A percentile compares a stretch with the other conserved stretches of the same genome.
phyloP scores from a whole-genome alignment of 2,113 vertebrate species.

The Origma solitaria region DNA sequence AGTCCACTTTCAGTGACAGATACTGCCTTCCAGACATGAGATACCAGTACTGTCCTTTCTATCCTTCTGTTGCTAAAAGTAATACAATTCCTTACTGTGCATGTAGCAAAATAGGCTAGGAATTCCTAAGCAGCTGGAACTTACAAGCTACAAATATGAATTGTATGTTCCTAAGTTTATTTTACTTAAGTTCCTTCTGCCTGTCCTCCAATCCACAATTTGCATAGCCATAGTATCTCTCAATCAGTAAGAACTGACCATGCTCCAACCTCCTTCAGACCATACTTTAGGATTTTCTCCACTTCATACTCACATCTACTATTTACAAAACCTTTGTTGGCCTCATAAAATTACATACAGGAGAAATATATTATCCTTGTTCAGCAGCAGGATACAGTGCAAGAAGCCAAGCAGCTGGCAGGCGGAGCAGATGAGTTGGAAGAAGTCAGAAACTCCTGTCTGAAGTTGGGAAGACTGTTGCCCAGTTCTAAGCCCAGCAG shows the following conservation, averaged over 20 bases:
- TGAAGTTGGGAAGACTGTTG: background rate
- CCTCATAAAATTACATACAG: background rate
- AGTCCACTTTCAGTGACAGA: background rate
- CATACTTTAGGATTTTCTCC: background rate
- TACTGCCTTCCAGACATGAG: background rate
- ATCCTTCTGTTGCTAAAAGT: background rate
- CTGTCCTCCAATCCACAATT: background rate
- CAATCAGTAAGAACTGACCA: background rate
- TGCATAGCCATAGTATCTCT: background rate
- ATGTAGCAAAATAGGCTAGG: background rate
- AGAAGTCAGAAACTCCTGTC: background rate
- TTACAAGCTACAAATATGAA: background rate
- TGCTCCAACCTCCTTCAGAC: background rate
- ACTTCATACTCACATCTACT: background rate
- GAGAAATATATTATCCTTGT: background rate
- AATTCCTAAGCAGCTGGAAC: background rate
- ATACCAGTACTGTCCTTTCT: background rate
- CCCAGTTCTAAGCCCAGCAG: background rate
- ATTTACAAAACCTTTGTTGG: background rate
- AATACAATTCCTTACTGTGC: background rate
- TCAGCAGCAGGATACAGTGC: background rate
- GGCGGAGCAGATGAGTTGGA: background rate
- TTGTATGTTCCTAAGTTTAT: background rate
- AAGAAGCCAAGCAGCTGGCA: background rate
- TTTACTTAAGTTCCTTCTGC: background rate